These are phyloP conservation scores for Lerema accius DNA, from an alignment of 1,140 invertebrate species.

Conservation along the genomic window DNA sequence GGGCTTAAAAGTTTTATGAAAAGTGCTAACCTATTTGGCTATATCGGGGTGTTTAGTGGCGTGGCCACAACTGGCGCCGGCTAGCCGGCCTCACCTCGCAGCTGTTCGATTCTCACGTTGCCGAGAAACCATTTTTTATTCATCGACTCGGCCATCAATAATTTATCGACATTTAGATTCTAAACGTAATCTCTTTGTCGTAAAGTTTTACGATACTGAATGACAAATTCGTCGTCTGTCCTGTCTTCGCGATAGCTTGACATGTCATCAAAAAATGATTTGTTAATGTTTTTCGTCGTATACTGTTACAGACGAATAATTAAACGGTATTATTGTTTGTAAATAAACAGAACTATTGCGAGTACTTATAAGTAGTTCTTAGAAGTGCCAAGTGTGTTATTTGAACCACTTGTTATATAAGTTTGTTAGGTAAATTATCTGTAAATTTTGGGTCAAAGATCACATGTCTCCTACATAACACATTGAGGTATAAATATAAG, in stretches of 20 bases:
- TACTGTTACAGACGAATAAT: background rate
- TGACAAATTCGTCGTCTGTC: slow-evolving; percentile 1
- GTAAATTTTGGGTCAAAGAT: slow-evolving; percentile 23
- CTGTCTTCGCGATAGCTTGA: slow-evolving; percentile 9
- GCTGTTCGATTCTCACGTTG: slow-evolving; percentile 62
- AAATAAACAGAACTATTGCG: slow-evolving; percentile 9
- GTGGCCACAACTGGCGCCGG: slow-evolving; percentile 69
- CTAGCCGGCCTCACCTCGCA: slow-evolving; percentile 54
- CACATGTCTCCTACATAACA: slow-evolving; percentile 14
- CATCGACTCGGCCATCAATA: slow-evolving; percentile 2
- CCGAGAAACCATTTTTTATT: slow-evolving; percentile 31
- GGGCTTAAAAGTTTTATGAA: slow-evolving; percentile 43
- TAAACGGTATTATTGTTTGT: slow-evolving; percentile 13
- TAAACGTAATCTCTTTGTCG: slow-evolving; percentile 22
- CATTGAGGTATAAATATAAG: background rate
- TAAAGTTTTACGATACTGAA: slow-evolving; percentile 7
- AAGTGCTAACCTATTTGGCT: slow-evolving; percentile 74
- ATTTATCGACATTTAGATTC: slow-evolving; percentile 26
- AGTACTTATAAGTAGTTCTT: too few species aligned
- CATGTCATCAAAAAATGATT: slow-evolving; percentile 9
- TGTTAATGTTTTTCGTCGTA: background rate
- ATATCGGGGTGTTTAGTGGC: slow-evolving; percentile 65
- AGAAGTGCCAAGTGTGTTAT: slow-evolving; percentile 11
- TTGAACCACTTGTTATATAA: slow-evolving; percentile 26
- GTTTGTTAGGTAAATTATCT: slow-evolving; percentile 29